Evolutionary conservation across 1,140 invertebrate genomes (phyloP), one percentile per base, ranked within the genome.

Genomic region (Paraescarpia echinospica): DNA sequence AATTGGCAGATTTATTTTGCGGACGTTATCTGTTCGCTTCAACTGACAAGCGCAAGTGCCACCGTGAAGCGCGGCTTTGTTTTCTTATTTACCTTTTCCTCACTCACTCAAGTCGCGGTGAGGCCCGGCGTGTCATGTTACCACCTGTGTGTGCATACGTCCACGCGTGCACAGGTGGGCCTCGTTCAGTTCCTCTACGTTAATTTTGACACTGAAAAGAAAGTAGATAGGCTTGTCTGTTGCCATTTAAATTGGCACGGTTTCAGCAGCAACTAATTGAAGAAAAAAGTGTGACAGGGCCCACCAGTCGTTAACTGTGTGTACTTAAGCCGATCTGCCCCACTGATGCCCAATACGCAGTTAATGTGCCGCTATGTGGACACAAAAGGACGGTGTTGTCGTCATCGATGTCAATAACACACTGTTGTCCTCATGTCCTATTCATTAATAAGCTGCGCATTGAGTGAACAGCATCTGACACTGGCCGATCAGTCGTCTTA

Each of bases 21-120:
- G 12, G 59, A 77, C 59, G 59, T 77, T 77, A 77, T 77, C 59
- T 77, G 59, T 77, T 77, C 59, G 59, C 59, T 22, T 12, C 59
- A 22, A 77, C 59, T 77, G 59, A 77, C 59, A 77, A 27, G 59
- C 59, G 22, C 59, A 77, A 77, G 59, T 77, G 27, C 59, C 59
- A 77, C 59, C 2, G 59, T 77, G 59, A 77, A 77, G 27, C 59
- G 22, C 22, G 14, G 59, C 59, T 77, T 77, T 77, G 59, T 77
- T 77, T 77, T 77, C 59, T 77, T 77, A 77, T 77, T 77, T 77
- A 77, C 59, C 59, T 77, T 77, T 77, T 77, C 59, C 59, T 77
- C 27, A 77, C 4, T 77, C 59, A 77, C 59, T 77, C 59, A 18
- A 77, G 59, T 77, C 14, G 59, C 59, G 4, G 14, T 27, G 59